Conservation (phyloP, 2,797 vertebrate species). For the Sebastes matsubarae region DNA sequence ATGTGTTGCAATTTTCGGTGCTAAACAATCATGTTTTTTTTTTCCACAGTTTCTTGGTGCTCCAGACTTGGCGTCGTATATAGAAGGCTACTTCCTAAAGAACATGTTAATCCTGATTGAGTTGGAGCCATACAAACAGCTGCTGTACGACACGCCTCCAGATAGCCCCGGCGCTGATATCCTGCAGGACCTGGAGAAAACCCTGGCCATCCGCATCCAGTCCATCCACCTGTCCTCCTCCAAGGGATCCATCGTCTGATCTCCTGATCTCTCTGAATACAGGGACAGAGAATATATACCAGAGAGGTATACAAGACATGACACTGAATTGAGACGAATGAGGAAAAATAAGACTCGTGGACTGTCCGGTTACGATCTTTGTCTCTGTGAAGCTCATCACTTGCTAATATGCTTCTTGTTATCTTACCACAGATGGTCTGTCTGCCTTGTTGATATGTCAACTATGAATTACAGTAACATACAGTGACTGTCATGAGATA, state of each 20-base stretch:
- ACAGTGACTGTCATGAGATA: constrained; percentile 27
- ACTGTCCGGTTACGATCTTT: constrained; percentile 8
- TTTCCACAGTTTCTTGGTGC: constrained; percentile 90
- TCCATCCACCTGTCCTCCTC: constrained; percentile 98
- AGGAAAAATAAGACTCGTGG: neutral
- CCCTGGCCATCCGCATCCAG: constrained; percentile 92
- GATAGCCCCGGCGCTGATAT: constrained; percentile 90
- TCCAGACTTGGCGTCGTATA: constrained; percentile 91
- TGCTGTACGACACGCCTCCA: constrained; percentile 90
- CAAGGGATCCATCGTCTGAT: constrained; percentile 92
- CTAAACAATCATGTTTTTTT: neutral
- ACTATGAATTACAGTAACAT: constrained; percentile 38
- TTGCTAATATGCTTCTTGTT: constrained; percentile 56
- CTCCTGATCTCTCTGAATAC: neutral
- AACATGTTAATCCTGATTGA: constrained; percentile 98
- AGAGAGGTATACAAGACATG: neutral
- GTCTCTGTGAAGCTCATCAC: constrained; percentile 47
- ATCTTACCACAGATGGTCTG: constrained; percentile 49
- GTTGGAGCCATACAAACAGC: constrained; percentile 95
- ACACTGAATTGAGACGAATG: constrained; percentile 2
- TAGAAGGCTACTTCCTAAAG: constrained; percentile 98
- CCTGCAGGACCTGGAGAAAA: constrained; percentile 94
- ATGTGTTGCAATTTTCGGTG: neutral
- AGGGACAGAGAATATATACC: neutral
- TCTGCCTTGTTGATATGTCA: constrained; percentile 55